These are phyloP conservation scores for Pseudoips prasinana DNA, from an alignment of 2,888 invertebrate species.

Conservation along the genomic window DNA sequence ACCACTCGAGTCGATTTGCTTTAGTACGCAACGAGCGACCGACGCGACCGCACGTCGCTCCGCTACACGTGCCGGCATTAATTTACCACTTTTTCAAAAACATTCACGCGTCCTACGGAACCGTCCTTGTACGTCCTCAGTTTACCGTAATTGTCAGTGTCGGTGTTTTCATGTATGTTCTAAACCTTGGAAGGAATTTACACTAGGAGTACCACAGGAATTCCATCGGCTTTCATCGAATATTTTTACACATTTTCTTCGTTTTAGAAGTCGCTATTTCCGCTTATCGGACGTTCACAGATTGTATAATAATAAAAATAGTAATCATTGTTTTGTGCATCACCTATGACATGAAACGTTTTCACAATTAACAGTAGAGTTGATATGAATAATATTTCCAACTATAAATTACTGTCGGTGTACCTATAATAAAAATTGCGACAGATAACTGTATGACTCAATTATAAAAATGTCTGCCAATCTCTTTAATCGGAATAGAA, in stretches of 20 bases:
- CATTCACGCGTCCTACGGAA: conserved; percentile 55
- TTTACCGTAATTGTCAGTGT: conserved; percentile 44
- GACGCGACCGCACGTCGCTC: conserved; percentile 47
- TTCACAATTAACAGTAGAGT: no score
- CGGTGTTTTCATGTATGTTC: conserved; percentile 36
- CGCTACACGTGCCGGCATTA: conserved; percentile 47
- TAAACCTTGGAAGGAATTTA: conserved; percentile 39
- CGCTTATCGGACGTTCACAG: no score
- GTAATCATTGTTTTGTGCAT: no score
- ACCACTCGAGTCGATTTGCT: conserved; percentile 57
- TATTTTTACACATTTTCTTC: conserved; percentile 26
- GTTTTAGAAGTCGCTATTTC: no score
- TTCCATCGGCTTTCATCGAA: conserved; percentile 29
- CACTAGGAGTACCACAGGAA: conserved; percentile 20
- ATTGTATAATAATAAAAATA: no score
- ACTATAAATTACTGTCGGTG: neutral
- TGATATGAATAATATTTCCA: no score
- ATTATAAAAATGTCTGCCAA: conserved; percentile 9
- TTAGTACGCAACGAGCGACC: conserved; percentile 64
- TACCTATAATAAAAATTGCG: conserved; percentile 2
- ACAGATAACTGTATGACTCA: conserved; percentile 7
- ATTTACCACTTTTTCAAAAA: conserved; percentile 44
- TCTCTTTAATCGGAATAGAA: conserved; percentile 23
- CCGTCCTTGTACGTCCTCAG: conserved; percentile 60
- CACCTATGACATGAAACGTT: no score